Conservation (phyloP, 2,797 vertebrate genomes). For the Gadopsis bispinosus region DNA sequence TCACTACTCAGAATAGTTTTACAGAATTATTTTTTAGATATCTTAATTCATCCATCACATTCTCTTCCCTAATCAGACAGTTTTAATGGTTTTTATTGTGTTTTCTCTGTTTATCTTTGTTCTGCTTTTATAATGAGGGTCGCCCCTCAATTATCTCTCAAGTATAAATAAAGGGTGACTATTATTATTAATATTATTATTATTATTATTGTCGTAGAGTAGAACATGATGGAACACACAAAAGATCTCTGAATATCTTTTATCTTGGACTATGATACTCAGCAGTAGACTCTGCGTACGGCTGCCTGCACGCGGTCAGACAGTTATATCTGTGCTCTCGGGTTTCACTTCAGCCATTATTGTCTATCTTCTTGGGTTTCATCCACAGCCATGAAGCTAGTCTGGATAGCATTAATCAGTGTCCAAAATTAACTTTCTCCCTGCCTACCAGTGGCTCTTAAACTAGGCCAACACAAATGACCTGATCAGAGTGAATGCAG, state of each 20-base stretch:
- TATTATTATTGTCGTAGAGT: background rate
- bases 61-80: too few species aligned
- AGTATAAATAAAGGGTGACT: too few species aligned
- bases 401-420: conserved; percentile 41
- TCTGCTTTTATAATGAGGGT: too few species aligned
- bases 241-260: conserved; percentile 43
- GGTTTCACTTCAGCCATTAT: conserved; percentile 53
- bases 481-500: background rate
- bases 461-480: conserved; percentile 3
- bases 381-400: conserved; percentile 16
- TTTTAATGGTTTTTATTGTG: too few species aligned
- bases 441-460: background rate
- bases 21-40: too few species aligned
- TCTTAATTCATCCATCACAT: too few species aligned
- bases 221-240: conserved; percentile 5
- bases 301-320: conserved; percentile 53
- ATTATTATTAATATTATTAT: background rate
- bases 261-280: conserved; percentile 27
- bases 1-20: too few species aligned
- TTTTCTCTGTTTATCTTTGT: too few species aligned
- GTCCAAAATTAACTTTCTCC: conserved; percentile 36
- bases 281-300: conserved; percentile 40
- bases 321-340: conserved; percentile 36
- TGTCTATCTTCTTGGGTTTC: conserved; percentile 41
- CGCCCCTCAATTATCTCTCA: too few species aligned